phyloP scores from a whole-genome alignment of 2,797 vertebrate genomes.

The Notolabrus celidotus region DNA sequence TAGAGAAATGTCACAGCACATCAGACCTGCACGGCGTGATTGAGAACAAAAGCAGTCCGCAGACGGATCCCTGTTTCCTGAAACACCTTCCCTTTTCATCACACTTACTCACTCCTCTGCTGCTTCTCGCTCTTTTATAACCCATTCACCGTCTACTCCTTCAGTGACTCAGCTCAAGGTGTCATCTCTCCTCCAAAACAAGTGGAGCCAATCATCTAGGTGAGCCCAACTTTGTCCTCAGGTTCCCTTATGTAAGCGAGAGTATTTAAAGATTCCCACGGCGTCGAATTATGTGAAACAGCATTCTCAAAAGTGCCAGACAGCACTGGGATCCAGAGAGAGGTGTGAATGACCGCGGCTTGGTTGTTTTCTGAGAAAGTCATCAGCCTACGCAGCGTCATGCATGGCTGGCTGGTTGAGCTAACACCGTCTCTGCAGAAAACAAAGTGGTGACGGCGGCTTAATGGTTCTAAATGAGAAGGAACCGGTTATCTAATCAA shows the following conservation, averaged over 20 bases:
- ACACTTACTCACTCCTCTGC: not conserved
- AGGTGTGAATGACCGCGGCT: constrained; percentile 14
- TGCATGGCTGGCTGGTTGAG: not conserved
- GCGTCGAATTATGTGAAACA: constrained; percentile 2
- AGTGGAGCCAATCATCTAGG: constrained; percentile 7
- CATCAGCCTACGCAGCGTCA: constrained; percentile 21
- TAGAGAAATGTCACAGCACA: constrained; percentile 42
- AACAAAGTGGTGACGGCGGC: not conserved
- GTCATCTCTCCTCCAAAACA: constrained; percentile 7
- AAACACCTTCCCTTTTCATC: not conserved
- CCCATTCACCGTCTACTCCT: constrained; percentile 4
- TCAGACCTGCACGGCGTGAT: constrained; percentile 24
- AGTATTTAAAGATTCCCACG: constrained; percentile 1
- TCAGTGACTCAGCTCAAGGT: not conserved
- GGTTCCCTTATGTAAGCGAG: constrained; percentile 10
- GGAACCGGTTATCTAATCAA: constrained; percentile 2
- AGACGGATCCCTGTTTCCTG: constrained; percentile 1
- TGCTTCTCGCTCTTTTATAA: constrained; percentile 3
- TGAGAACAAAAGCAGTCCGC: constrained; percentile 16
- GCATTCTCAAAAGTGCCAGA: constrained; percentile 8
- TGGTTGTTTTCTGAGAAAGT: constrained; percentile 19
- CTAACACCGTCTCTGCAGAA: constrained; percentile 2
- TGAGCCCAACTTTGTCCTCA: not conserved
- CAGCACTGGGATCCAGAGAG: not conserved
- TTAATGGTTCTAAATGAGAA: not conserved